These are phyloP conservation scores for Smutsia gigantea DNA, from an alignment of 2,797 vertebrate species.

Conservation along the genomic window DNA sequence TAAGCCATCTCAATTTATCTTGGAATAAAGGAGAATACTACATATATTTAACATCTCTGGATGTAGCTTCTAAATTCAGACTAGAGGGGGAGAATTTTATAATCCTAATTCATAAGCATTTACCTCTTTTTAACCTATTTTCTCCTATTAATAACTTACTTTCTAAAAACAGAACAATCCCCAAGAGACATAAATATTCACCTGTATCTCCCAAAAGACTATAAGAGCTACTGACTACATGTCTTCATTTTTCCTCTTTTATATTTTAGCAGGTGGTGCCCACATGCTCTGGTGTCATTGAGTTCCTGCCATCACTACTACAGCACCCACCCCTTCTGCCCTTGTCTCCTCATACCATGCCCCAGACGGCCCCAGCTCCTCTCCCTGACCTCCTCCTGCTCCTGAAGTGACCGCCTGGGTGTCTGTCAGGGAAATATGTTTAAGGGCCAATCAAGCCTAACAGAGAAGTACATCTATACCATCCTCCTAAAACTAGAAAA, in stretches of 20 bases:
- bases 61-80: slow-evolving; percentile 53
- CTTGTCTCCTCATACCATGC: not conserved
- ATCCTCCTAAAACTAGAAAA: not conserved
- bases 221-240: not conserved
- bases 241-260: not conserved
- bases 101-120: slow-evolving; percentile 65
- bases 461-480: not conserved
- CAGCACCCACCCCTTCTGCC: not conserved
- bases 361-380: not conserved
- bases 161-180: slow-evolving; percentile 60
- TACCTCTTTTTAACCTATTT: slow-evolving; percentile 53
- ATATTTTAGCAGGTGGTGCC: not conserved
- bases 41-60: slow-evolving; percentile 46
- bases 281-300: not conserved
- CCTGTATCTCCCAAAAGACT: not conserved
- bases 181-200: slow-evolving; percentile 48
- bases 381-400: not conserved
- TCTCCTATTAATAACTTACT: slow-evolving; percentile 44
- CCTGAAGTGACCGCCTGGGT: not conserved
- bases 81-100: not conserved
- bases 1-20: slow-evolving; percentile 30
- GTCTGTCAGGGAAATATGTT: not conserved
- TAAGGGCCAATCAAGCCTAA: not conserved
- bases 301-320: not conserved
- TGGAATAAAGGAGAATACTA: slow-evolving; percentile 8